Percentiles rank a stretch among this genome's conserved stretches.
Conservation (phyloP, 2,888 invertebrate species). For the Meta bourneti region DNA sequence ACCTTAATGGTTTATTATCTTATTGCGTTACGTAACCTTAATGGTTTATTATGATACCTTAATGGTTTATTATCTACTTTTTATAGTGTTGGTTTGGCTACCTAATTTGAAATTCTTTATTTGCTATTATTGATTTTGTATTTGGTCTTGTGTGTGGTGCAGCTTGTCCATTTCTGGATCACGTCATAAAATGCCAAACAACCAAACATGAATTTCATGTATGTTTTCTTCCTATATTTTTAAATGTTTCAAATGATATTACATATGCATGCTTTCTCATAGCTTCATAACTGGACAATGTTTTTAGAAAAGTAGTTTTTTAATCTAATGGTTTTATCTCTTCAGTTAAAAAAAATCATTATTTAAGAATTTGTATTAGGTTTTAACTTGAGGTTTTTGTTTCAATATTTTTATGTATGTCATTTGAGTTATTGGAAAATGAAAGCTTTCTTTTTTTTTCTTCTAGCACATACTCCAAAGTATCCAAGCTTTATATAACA, state of each 20-base stretch:
- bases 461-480: constrained; percentile 62
- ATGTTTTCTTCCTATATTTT: no score
- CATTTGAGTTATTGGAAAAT: background rate
- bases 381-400: background rate
- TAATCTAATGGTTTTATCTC: background rate
- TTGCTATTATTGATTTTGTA: no score
- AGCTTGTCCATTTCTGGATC: background rate
- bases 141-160: no score
- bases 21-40: no score
- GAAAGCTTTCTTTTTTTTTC: background rate
- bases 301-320: background rate
- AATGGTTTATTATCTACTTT: no score
- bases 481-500: constrained; percentile 61
- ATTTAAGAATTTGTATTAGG: background rate
- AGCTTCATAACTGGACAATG: background rate
- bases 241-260: no score
- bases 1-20: no score
- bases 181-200: background rate
- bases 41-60: no score
- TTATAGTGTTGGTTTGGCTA: no score
- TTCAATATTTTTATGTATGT: background rate
- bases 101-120: no score
- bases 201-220: no score
- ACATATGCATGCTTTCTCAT: no score
- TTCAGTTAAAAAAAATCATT: background rate